phyloP scores from a whole-genome alignment of 2,888 invertebrate genomes.

The Pandemis cinnamomeana region DNA sequence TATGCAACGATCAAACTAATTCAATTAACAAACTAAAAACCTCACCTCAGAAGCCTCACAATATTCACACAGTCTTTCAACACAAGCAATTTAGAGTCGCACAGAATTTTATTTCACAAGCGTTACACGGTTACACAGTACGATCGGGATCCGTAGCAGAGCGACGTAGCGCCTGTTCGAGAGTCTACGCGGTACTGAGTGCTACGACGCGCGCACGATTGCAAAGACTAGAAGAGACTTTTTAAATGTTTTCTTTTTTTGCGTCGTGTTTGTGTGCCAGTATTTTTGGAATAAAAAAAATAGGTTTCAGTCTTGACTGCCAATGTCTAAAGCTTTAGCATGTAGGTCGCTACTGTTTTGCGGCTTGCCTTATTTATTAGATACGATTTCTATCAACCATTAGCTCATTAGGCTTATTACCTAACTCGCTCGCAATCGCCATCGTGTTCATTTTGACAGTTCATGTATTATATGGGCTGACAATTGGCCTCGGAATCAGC shows the following conservation, averaged over 20 bases:
- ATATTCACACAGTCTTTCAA: slow-evolving; percentile 29
- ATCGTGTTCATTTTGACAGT: no score
- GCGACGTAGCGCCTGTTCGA: slow-evolving; percentile 58
- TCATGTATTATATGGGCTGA: no score
- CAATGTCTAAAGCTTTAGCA: background rate
- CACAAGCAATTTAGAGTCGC: slow-evolving; percentile 36
- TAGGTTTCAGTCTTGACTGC: background rate
- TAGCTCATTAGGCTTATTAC: no score
- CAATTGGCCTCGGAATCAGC: no score
- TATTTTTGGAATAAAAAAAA: background rate
- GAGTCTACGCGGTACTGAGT: slow-evolving; percentile 66
- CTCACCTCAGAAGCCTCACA: slow-evolving; percentile 39
- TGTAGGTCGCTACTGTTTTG: background rate
- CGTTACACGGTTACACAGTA: slow-evolving; percentile 31
- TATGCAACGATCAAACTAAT: slow-evolving; percentile 21
- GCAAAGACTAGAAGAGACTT: background rate
- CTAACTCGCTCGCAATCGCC: no score
- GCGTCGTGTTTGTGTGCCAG: background rate
- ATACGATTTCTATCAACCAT: no score
- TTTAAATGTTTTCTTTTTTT: slow-evolving; percentile 26
- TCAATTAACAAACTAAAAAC: slow-evolving; percentile 33
- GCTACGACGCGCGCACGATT: slow-evolving; percentile 39
- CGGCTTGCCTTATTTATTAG: no score
- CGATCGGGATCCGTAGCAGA: slow-evolving; percentile 57
- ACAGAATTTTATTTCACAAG: slow-evolving; percentile 37